Evolutionary conservation across 2,797 vertebrate genomes (phyloP), one percentile per base, ranked within the genome.

Genomic region (Otolemur crassicaudatus): DNA sequence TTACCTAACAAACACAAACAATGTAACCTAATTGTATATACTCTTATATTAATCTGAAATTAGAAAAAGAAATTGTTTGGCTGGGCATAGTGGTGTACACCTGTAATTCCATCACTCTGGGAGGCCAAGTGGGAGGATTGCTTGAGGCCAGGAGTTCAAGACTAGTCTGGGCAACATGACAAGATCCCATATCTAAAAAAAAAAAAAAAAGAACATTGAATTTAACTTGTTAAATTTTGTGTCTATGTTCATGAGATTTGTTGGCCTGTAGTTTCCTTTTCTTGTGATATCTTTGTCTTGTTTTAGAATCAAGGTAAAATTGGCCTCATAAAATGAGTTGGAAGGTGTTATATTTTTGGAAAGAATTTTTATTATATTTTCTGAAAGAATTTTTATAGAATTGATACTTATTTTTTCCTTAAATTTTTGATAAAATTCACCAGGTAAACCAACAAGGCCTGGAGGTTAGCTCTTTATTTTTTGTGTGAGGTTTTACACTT

Each of bases 211-310:
- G 67, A 67, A 12, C 80, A 13, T 53, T 94, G 31, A 37, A 37
- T 60, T 97, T 60, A 82, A 27, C 79, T 92, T 87, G 29, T 27
- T 97, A 84, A 81, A 85, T 82, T 92, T 79, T 87, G 40, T 94
- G 25, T 91, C 20, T 84, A 22, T 85, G 49, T 90, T 96, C 27
- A 11, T 60, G 61, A 81, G 67, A 53, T 27, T 31, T 70, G 43
- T 23, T 25, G 49, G 40, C 56, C 23, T 56, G 4, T 49, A 69
- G 22, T 81, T 75, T 94, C 73, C 16, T 79, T 80, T 70, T 65
- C 65, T 77, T 67, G 27, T 60, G 27, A 76, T 92, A 63, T 84
- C 7, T 89, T 94, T 58, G 25, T 91, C 43, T 90, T 23, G 25
- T 70, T 95, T 95, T 95, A 19, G 13, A 70, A 86, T 88, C 20